Conservation (phyloP, 2,888 invertebrate species). For the Thereva unica region DNA sequence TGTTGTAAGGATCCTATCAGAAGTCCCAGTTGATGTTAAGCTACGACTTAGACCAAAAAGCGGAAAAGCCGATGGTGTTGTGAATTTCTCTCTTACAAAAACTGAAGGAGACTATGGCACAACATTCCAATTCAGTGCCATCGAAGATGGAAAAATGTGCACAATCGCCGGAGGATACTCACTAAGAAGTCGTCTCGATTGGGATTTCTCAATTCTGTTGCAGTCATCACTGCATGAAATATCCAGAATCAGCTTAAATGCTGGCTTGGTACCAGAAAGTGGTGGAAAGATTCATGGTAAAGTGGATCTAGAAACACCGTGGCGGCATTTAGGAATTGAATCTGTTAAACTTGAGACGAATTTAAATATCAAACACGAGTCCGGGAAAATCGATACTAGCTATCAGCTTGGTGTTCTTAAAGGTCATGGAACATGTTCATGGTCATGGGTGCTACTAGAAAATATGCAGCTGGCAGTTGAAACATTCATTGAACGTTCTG, state of each 20-base stretch:
- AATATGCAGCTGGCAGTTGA: slow-evolving; percentile 60
- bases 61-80: slow-evolving; percentile 55
- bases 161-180: slow-evolving; percentile 57
- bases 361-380: slow-evolving; percentile 47
- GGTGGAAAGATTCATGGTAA: slow-evolving; percentile 47
- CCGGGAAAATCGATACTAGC: slow-evolving; percentile 51
- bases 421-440: slow-evolving; percentile 59
- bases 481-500: slow-evolving; percentile 56
- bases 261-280: slow-evolving; percentile 47
- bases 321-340: slow-evolving; percentile 55
- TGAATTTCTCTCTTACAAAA: slow-evolving; percentile 51
- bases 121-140: slow-evolving; percentile 52
- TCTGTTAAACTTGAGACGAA: slow-evolving; percentile 50
- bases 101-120: slow-evolving; percentile 47
- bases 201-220: slow-evolving; percentile 56
- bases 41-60: slow-evolving; percentile 58
- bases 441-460: slow-evolving; percentile 62
- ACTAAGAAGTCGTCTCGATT: slow-evolving; percentile 53
- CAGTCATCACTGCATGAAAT: slow-evolving; percentile 54
- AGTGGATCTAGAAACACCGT: slow-evolving; percentile 53
- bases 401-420: slow-evolving; percentile 58
- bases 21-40: slow-evolving; percentile 56
- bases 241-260: slow-evolving; percentile 51
- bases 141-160: slow-evolving; percentile 58
- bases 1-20: slow-evolving; percentile 53